A percentile compares a stretch with the other conserved stretches of the same genome.
These are phyloP conservation scores for Phyllotreta cruciferae DNA, from an alignment of 2,888 invertebrate genomes.

Conservation along the genomic window DNA sequence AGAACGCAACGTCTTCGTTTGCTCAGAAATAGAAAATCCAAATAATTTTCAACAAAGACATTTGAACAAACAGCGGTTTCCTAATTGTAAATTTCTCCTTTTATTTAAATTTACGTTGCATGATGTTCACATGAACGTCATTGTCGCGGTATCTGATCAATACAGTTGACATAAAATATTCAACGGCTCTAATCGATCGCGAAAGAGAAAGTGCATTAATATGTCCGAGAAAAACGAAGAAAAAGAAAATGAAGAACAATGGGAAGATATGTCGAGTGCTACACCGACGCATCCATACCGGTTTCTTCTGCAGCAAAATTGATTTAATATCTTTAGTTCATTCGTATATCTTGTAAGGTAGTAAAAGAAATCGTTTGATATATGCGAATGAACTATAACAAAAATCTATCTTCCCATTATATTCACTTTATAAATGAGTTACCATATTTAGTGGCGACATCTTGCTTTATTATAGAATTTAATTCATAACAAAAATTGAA, in stretches of 20 bases:
- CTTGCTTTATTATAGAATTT: no score
- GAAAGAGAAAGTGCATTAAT: slow-evolving; percentile 11
- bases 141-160: background rate
- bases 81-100: slow-evolving; percentile 12
- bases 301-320: no score
- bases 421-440: no score
- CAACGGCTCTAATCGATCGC: slow-evolving; percentile 7
- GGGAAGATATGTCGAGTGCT: background rate
- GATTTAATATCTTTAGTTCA: no score
- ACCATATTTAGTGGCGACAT: no score
- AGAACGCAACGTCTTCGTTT: background rate
- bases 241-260: slow-evolving; percentile 13
- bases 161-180: slow-evolving; percentile 14
- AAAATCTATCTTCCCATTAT: no score
- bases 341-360: no score
- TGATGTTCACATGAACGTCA: background rate
- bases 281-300: slow-evolving; percentile 1
- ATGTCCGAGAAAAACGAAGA: background rate
- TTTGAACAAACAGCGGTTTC: background rate
- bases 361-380: no score
- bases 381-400: no score
- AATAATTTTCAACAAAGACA: slow-evolving; percentile 1
- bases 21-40: slow-evolving; percentile 7
- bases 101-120: slow-evolving; percentile 7
- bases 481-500: no score